Conservation (phyloP, 2,797 vertebrate genomes). For the Bradypodion ventrale region DNA sequence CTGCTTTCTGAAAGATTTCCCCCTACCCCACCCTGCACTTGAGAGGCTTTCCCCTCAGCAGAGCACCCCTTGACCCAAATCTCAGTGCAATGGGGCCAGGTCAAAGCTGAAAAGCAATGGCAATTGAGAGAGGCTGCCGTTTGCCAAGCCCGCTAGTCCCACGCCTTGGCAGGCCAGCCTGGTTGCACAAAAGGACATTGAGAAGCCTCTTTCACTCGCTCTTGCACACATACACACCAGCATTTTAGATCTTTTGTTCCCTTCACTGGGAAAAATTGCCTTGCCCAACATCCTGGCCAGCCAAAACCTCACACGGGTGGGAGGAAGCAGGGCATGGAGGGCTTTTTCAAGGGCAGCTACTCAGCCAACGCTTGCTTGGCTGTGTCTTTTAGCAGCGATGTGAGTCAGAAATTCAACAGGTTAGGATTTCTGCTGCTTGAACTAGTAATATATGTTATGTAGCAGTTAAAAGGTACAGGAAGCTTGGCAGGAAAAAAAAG, state of each 20-base stretch:
- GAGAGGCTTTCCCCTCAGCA: slow-evolving; percentile 11
- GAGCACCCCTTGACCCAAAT: slow-evolving; percentile 22
- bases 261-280: slow-evolving; percentile 38
- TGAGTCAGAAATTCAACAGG: background rate
- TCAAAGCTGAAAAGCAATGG: slow-evolving; percentile 13
- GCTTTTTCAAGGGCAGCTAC: background rate
- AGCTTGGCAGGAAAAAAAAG: background rate
- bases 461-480: background rate
- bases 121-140: slow-evolving; percentile 20
- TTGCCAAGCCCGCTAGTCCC: slow-evolving; percentile 25
- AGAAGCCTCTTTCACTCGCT: slow-evolving; percentile 13
- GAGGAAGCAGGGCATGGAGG: slow-evolving; percentile 13
- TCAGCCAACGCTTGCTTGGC: background rate
- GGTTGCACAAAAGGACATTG: slow-evolving; percentile 30
- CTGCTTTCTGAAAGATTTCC: slow-evolving; percentile 4
- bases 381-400: background rate
- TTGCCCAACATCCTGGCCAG: slow-evolving; percentile 24
- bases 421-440: background rate
- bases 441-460: background rate
- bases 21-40: background rate
- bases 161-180: slow-evolving; percentile 29
- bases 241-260: slow-evolving; percentile 30
- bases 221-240: slow-evolving; percentile 1
- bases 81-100: slow-evolving; percentile 4
- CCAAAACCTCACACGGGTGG: slow-evolving; percentile 37